A percentile compares a stretch with the other conserved stretches of the same genome.
Evolutionary conservation across 2,888 invertebrate genomes (phyloP).

Genomic region (Netelia virgata): DNA sequence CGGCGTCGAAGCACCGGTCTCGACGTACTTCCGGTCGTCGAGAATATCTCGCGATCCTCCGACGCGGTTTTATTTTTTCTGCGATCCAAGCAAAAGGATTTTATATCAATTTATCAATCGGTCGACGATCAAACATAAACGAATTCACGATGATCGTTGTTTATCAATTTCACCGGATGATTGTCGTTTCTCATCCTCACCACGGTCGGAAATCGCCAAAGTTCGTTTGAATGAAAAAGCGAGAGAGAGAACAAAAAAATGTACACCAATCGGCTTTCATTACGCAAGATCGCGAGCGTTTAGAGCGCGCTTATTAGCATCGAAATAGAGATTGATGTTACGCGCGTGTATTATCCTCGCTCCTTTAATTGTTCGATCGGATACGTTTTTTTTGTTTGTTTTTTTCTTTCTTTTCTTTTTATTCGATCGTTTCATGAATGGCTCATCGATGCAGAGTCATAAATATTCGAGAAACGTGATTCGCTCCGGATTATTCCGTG

Average conservation of each 20-base stretch:
- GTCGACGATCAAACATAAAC: background rate
- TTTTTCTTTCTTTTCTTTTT: slow-evolving; percentile 4
- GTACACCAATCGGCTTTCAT: slow-evolving; percentile 20
- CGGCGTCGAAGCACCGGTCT: slow-evolving; percentile 31
- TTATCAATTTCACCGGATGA: slow-evolving; percentile 40
- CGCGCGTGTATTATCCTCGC: slow-evolving; percentile 17
- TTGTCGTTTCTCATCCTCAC: background rate
- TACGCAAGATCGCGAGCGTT: slow-evolving; percentile 41
- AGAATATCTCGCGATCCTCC: background rate
- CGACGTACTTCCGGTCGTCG: slow-evolving; percentile 41
- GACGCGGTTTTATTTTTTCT: background rate
- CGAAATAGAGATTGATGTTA: slow-evolving; percentile 54
- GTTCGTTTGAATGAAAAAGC: background rate
- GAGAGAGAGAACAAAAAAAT: slow-evolving; percentile 3
- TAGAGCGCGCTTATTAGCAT: slow-evolving; percentile 45
- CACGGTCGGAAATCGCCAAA: background rate
- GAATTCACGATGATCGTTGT: slow-evolving; percentile 14
- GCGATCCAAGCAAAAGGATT: background rate
- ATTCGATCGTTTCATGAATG: slow-evolving; percentile 24
- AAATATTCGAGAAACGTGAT: slow-evolving; percentile 24
- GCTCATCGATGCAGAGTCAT: slow-evolving; percentile 13
- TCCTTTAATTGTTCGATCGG: slow-evolving; percentile 24
- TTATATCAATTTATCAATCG: background rate
- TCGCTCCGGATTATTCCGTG: slow-evolving; percentile 17
- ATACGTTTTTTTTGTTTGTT: background rate